These are phyloP conservation scores for Beroe ovata DNA, from an alignment of 37 sponge, comb jelly and placozoan genomes.

Conservation along the genomic window DNA sequence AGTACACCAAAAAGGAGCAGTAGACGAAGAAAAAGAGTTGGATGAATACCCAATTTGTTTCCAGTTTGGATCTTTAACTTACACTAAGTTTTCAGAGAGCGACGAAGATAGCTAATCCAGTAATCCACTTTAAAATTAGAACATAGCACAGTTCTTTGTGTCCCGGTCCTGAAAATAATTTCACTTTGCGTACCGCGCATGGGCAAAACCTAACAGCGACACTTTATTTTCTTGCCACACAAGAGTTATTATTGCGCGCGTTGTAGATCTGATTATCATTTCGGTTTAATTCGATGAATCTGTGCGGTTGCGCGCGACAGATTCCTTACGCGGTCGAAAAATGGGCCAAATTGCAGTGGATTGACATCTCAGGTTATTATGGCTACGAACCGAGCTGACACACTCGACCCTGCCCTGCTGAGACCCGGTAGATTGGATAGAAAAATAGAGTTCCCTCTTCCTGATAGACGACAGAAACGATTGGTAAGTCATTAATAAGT, in stretches of 20 bases:
- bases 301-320: no score
- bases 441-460: slow-evolving; percentile 98
- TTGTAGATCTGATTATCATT: no score
- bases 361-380: slow-evolving; percentile 93
- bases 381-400: slow-evolving; percentile 98
- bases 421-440: slow-evolving; percentile 94
- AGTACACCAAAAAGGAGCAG: no score
- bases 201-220: background rate
- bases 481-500: slow-evolving; percentile 69
- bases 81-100: no score
- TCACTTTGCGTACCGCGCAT: background rate
- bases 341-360: no score
- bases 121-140: no score
- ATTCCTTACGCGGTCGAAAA: no score
- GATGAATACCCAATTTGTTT: no score
- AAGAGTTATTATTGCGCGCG: background rate
- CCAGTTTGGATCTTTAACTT: no score
- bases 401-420: slow-evolving; percentile 96
- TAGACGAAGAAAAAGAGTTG: no score
- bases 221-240: background rate
- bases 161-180: background rate
- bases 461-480: slow-evolving; percentile 94
- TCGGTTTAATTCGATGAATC: no score
- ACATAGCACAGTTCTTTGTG: background rate
- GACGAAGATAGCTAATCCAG: no score